Conservation (phyloP, 2,797 vertebrate species). For the Serranus cabrilla region DNA sequence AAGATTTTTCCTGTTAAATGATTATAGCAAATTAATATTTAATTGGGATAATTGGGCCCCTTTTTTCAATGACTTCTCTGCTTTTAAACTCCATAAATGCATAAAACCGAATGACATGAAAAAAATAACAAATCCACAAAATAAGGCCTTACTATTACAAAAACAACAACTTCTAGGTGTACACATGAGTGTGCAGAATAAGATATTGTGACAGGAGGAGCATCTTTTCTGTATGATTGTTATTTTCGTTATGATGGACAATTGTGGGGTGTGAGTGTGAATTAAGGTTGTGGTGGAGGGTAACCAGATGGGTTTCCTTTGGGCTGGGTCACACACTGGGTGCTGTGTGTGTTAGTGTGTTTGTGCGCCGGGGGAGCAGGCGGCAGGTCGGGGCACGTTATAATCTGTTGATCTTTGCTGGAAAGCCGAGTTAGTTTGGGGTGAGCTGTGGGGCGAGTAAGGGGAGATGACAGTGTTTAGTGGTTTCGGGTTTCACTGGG, state of each 20-base stretch:
- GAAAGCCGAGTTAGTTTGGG: constrained; percentile 38
- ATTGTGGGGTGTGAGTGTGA: constrained; percentile 21
- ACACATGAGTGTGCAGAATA: neutral
- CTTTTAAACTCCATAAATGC: neutral
- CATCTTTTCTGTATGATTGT: constrained; percentile 23
- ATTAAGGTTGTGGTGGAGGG: too few species aligned
- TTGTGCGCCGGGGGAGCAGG: neutral
- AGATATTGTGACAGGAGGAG: constrained; percentile 9
- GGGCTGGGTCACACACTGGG: constrained; percentile 30
- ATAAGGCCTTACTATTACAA: neutral
- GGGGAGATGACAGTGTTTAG: constrained; percentile 30
- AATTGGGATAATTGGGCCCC: neutral
- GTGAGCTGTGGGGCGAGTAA: constrained; percentile 19
- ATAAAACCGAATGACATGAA: neutral
- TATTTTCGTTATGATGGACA: constrained; percentile 27
- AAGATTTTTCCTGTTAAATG: neutral
- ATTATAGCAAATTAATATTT: neutral
- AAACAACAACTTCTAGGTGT: neutral
- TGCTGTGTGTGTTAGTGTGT: constrained; percentile 4
- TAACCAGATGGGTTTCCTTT: constrained; percentile 29
- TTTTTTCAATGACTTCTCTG: neutral
- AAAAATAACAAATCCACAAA: neutral
- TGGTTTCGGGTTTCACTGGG: constrained; percentile 44
- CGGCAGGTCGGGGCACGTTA: neutral
- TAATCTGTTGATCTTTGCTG: constrained; percentile 34